phyloP scores from a whole-genome alignment of 2,888 invertebrate genomes.

The Brachycybe producta region DNA sequence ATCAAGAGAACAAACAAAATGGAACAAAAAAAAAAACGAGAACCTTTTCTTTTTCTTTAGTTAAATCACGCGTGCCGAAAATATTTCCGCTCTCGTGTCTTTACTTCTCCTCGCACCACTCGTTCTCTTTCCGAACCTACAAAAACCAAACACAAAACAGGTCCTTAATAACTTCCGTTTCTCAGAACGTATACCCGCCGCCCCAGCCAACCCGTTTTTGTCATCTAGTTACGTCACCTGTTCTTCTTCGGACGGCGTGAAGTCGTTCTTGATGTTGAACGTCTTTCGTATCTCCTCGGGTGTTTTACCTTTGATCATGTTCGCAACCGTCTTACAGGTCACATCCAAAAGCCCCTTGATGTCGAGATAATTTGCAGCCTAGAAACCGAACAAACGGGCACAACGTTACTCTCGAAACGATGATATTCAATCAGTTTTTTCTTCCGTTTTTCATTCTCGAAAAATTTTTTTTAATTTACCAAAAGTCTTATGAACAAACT shows the following conservation, averaged over 20 bases:
- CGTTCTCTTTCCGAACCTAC: conserved; percentile 79
- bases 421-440: background rate
- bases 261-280: conserved; percentile 94
- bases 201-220: background rate
- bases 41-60: no score
- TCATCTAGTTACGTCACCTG: conserved; percentile 39
- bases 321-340: conserved; percentile 95
- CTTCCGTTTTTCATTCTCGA: no score
- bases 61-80: no score
- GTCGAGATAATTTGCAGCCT: conserved; percentile 90
- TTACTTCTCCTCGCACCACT: conserved; percentile 84
- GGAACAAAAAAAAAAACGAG: no score
- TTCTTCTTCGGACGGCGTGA: conserved; percentile 90
- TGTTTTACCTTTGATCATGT: conserved; percentile 98
- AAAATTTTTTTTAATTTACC: no score
- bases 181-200: no score
- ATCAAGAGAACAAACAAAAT: no score
- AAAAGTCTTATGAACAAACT: no score
- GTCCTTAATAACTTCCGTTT: no score
- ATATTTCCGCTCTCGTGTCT: no score
- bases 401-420: background rate
- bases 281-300: conserved; percentile 93
- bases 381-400: conserved; percentile 1
- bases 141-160: no score
- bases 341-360: conserved; percentile 89